Base-by-base conservation (phyloP, 2,888 invertebrate genomes). In the Cryptosula pallasiana region DNA sequence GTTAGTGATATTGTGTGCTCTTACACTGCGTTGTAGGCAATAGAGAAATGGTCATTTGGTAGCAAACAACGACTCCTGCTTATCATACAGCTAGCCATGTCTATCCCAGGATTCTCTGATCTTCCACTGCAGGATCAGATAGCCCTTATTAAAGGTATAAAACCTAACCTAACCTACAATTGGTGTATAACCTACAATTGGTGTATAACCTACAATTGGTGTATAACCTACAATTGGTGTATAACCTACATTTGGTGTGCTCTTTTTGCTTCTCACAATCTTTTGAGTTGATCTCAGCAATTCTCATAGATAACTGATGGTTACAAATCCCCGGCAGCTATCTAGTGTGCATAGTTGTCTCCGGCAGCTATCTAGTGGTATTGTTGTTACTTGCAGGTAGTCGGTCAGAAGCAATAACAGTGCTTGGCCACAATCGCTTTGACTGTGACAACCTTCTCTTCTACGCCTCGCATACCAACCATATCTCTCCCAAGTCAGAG, bases 401-500 rank as follows among this genome's bases (percentile, higher is more conserved):
- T 27, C 27, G 63, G 32, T 63, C 63, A 9, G 63, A 63, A 32
- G 63, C 63, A 3, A 63, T 63, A 5, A 63, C 63, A 63, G 63
- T 63, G 5, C 20, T 63, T 27, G 32, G 20, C 5, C 63, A 63
- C 63, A 63, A 63, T 27, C 20, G 63, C 25, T 63, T 63, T 32
- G 63, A 63, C n/a, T 63, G 13, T 32, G 63, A 32, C 1, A 63
- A 63, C 63, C 25, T 25, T 27, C 32, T 63, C 2, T 63, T 63
- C 63, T 63, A 63, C 63, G 25, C 63, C 27, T 63, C 63, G 2
- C 63, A 63, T 32, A 63, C 63, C n/a, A 32, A 63, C 20, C 63
- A 63, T 32, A 63, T 63, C n/a, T 63, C 63, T 25, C 63, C 63
- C 63, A 63, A 32, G n/a, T 63, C 63, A 16, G 63, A 63, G 63